These are phyloP conservation scores for Struthio camelus DNA, from an alignment of 2,113 vertebrate species.

Conservation along the genomic window DNA sequence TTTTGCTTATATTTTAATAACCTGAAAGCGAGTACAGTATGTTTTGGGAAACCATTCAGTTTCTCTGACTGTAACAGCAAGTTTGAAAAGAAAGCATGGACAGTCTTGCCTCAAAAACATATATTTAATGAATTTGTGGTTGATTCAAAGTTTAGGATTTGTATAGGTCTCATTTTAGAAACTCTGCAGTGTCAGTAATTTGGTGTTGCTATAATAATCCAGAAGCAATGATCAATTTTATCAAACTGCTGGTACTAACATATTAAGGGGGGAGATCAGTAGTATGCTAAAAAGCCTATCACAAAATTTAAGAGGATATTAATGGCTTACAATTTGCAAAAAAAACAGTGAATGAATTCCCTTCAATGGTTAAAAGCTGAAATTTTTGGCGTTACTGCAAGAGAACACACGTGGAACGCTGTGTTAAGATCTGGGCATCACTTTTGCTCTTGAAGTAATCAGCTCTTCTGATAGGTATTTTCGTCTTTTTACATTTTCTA, in stretches of 20 bases:
- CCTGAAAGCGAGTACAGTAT: not conserved
- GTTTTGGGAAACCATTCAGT: not conserved
- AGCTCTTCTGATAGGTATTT: no score
- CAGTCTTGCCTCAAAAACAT: not conserved
- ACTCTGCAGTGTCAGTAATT: not conserved
- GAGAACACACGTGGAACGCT: not conserved
- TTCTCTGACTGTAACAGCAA: not conserved
- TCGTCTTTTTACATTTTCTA: not conserved
- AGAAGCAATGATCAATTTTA: not conserved
- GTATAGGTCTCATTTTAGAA: not conserved
- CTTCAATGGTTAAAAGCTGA: not conserved
- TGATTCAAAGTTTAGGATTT: not conserved
- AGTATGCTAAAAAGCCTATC: not conserved
- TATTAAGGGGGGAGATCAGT: not conserved
- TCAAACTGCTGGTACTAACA: not conserved
- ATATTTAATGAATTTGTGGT: not conserved
- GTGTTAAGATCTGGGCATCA: not conserved
- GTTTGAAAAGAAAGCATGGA: not conserved
- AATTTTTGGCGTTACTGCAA: not conserved
- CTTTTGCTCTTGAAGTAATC: not conserved
- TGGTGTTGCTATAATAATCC: not conserved
- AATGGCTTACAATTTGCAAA: not conserved
- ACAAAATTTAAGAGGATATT: not conserved
- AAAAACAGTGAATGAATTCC: not conserved
- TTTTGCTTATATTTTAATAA: not conserved